Base-by-base conservation (phyloP, 2,113 vertebrate species). In the Ursus arctos region DNA sequence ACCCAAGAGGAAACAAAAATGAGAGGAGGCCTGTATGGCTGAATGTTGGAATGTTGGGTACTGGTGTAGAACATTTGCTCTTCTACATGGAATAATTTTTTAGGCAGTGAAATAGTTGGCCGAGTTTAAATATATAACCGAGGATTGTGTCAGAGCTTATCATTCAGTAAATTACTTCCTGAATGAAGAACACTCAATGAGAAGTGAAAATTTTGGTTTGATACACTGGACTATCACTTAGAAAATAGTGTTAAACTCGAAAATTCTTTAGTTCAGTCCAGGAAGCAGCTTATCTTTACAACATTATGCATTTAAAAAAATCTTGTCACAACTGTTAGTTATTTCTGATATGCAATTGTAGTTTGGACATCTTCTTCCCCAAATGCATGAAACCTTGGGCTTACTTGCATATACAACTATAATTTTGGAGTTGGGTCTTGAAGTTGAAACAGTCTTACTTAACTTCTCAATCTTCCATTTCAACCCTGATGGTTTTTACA, bases 221-320 rank as follows among this genome's bases (percentile, higher is more conserved):
- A 53, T 55, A 4, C 10, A 36, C 28, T 84, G 31, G 21, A 26
- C 51, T 90, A 69, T 72, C 28, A 84, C 53, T 88, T 97, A 91
- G 88, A 82, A 96, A 92, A 74, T 57, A 84, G 67, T 86, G 91
- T 92, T 93, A 89, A 98, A 51, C 92, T 97, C 87, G 96, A 80
- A 82, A 96, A 91, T 97, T 94, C 26, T 53, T 92, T 8, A 12
- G 40, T 91, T 87, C 51, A 43, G 31, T 18, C 28, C 59, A 89
- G 40, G 47, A 28, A 80, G 3, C 0, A 5, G 14, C 7, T 88
- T 53, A 65, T 67, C 63, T 92, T 77, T 74, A 67, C 36, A 96
- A 84, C 36, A 65, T 77, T 76, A n/a, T 43, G 14, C 47, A 11
- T 94, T 74, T 28, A 43, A 74, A 72, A 72, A 74, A 74, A 74